Evolutionary conservation across 1,140 invertebrate genomes (phyloP).

Genomic region (Condylostylus longicornis): DNA sequence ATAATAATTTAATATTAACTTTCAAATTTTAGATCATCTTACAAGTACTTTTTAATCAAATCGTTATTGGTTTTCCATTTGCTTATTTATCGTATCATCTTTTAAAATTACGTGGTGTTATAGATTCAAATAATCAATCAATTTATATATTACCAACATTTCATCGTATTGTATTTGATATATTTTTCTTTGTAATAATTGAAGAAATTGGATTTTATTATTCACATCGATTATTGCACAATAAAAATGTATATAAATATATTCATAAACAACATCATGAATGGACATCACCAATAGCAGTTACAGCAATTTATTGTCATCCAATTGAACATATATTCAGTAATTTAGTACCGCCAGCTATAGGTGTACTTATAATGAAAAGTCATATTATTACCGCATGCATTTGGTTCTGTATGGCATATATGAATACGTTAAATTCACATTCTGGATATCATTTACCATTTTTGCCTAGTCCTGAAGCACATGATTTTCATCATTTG

Average conservation of each 20-base stretch:
- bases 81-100: constrained; percentile 40
- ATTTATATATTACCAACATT: constrained; percentile 62
- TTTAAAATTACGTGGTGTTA: constrained; percentile 47
- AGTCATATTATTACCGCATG: constrained; percentile 64
- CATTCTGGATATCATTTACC: constrained; percentile 81
- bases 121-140: constrained; percentile 18
- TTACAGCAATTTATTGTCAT: constrained; percentile 72
- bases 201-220: constrained; percentile 80
- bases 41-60: constrained; percentile 62
- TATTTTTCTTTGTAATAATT: constrained; percentile 54
- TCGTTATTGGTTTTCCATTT: constrained; percentile 49
- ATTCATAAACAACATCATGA: constrained; percentile 77
- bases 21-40: constrained; percentile 35
- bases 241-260: constrained; percentile 55
- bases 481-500: constrained; percentile 79
- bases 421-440: constrained; percentile 63
- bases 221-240: constrained; percentile 66
- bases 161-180: constrained; percentile 55
- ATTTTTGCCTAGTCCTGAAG: constrained; percentile 70
- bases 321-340: constrained; percentile 71
- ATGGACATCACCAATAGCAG: constrained; percentile 65
- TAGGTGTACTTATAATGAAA: constrained; percentile 59
- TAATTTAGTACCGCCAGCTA: constrained; percentile 62
- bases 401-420: constrained; percentile 65
- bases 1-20: neutral